Conservation (phyloP, 2,113 vertebrate species). For the Castor canadensis region DNA sequence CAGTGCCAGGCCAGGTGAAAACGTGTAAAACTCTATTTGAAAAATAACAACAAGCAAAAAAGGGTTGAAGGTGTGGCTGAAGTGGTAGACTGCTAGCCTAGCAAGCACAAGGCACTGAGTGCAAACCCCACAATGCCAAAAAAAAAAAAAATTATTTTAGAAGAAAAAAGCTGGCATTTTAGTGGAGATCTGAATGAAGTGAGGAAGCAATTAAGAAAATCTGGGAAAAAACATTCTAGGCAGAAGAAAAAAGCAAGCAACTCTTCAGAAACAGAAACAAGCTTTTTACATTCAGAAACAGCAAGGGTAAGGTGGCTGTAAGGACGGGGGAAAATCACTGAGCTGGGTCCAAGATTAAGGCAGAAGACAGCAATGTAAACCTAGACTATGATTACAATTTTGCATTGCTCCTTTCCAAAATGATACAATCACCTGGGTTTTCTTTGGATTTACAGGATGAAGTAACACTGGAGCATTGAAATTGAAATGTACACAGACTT, state of each 20-base stretch:
- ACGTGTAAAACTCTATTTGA: too few species aligned
- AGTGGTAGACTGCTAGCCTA: too few species aligned
- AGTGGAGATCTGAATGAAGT: not conserved
- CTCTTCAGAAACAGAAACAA: not conserved
- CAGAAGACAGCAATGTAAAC: not conserved
- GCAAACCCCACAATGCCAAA: too few species aligned
- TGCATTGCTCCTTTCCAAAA: not conserved
- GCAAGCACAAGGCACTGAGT: too few species aligned
- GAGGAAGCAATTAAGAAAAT: slow-evolving; percentile 14
- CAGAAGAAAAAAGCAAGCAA: slow-evolving; percentile 29
- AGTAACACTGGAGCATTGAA: not conserved
- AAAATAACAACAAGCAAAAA: too few species aligned
- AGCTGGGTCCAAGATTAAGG: not conserved
- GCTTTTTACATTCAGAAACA: slow-evolving; percentile 3
- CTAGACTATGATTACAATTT: not conserved
- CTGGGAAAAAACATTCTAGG: not conserved
- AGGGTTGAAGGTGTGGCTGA: too few species aligned
- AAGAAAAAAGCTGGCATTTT: not conserved
- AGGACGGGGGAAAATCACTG: not conserved
- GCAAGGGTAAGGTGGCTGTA: not conserved
- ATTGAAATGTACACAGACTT: not conserved
- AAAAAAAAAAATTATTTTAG: too few species aligned
- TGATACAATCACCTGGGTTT: not conserved
- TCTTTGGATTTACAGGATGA: slow-evolving; percentile 22
- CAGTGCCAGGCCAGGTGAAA: too few species aligned